phyloP scores from a whole-genome alignment of 1,140 invertebrate species.

The Drosophila pallidifrons region DNA sequence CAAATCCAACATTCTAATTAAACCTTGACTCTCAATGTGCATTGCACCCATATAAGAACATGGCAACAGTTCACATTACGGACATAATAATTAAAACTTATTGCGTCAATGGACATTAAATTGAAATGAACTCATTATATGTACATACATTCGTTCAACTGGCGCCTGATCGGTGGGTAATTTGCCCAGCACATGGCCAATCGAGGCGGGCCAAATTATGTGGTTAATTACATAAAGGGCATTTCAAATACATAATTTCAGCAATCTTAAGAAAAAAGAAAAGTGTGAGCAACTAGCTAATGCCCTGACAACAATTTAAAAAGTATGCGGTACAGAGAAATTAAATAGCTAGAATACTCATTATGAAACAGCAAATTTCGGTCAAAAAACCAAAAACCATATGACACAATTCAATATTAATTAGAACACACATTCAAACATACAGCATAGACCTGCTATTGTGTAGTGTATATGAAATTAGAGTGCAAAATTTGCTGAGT shows the following conservation, averaged over 20 bases:
- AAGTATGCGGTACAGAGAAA: too few relatives aligned
- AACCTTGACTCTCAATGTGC: slow-evolving; percentile 32
- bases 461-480: neutral
- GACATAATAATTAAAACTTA: slow-evolving; percentile 27
- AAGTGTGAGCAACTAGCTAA: neutral
- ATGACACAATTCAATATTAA: slow-evolving; percentile 10
- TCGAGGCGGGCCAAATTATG: slow-evolving; percentile 16
- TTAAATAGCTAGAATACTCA: neutral
- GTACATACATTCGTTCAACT: neutral
- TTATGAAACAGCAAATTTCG: slow-evolving; percentile 2
- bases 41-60: slow-evolving; percentile 17
- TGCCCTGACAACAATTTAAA: slow-evolving; percentile 9
- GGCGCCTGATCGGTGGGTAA: slow-evolving; percentile 26
- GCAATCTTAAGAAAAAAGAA: neutral
- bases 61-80: slow-evolving; percentile 12
- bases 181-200: slow-evolving; percentile 23
- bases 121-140: slow-evolving; percentile 15
- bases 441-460: neutral
- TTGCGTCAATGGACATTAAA: slow-evolving; percentile 10
- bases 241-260: slow-evolving; percentile 28
- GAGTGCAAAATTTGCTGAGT: slow-evolving; percentile 26
- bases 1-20: slow-evolving; percentile 27
- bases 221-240: slow-evolving; percentile 43
- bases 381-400: slow-evolving; percentile 2
- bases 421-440: slow-evolving; percentile 3